phyloP scores from a whole-genome alignment of 1,140 invertebrate genomes.

The Oreohelix idahoensis region DNA sequence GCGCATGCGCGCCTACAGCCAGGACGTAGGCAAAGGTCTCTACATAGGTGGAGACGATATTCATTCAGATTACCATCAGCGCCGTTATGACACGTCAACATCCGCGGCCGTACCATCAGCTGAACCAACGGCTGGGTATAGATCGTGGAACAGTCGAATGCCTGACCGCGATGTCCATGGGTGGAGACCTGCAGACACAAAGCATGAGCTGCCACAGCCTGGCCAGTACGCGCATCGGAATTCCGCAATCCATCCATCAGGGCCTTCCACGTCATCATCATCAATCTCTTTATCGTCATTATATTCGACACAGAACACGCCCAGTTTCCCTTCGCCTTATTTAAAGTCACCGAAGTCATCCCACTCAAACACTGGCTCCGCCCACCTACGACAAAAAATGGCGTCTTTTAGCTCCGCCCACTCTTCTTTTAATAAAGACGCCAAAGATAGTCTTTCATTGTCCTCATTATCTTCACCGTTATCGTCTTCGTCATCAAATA shows the following conservation, averaged over 20 bases:
- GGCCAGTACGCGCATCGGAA: background rate
- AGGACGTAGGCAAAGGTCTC: background rate
- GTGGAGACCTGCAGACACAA: background rate
- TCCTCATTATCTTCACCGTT: background rate
- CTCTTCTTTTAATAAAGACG: background rate
- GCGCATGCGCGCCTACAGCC: background rate
- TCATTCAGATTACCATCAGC: background rate
- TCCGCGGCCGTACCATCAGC: background rate
- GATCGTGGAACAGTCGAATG: background rate
- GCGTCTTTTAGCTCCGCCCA: background rate
- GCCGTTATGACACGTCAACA: background rate
- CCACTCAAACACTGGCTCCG: background rate
- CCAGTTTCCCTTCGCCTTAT: background rate
- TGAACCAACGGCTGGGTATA: background rate
- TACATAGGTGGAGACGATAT: constrained; percentile 3
- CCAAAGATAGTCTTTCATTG: background rate
- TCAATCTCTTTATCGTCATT: background rate
- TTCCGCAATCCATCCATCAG: background rate
- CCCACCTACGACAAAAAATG: background rate
- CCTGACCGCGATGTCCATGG: background rate
- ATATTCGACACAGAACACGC: background rate
- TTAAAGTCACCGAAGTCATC: background rate
- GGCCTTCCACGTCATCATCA: background rate
- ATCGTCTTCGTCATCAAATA: background rate
- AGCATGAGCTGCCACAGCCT: background rate